phyloP scores from a whole-genome alignment of 2,113 vertebrate species.

The Gyps fulvus region DNA sequence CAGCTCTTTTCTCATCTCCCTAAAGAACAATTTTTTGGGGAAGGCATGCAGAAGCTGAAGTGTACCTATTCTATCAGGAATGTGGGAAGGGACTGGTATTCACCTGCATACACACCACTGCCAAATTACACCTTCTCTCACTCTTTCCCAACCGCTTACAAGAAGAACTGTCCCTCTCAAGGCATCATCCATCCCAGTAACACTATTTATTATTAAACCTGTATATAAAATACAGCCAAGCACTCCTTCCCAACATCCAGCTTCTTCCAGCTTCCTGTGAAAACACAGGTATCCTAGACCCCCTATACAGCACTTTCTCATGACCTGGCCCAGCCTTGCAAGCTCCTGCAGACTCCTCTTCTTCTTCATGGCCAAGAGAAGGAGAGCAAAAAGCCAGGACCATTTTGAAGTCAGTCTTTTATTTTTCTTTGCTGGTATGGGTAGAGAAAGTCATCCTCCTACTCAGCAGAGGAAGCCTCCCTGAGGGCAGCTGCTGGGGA shows the following conservation, averaged over 20 bases:
- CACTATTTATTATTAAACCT: background rate
- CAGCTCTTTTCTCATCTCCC: background rate
- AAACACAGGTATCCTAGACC: background rate
- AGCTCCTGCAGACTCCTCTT: background rate
- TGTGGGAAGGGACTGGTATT: background rate
- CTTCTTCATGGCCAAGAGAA: background rate
- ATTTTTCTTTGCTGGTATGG: background rate
- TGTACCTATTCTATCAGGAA: background rate
- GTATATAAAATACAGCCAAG: background rate
- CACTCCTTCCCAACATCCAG: background rate
- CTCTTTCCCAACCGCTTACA: background rate
- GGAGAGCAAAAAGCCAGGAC: background rate
- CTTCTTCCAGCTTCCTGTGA: background rate
- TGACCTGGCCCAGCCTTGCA: background rate
- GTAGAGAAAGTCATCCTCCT: background rate
- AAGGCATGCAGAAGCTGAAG: background rate
- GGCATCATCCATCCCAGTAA: background rate
- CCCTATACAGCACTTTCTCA: background rate
- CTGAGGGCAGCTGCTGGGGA: background rate
- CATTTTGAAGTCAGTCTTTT: background rate
- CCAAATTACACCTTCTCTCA: background rate
- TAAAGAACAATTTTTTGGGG: background rate
- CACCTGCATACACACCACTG: rapidly evolving
- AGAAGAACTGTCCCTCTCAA: background rate
- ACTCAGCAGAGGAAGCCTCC: background rate